phyloP scores from a whole-genome alignment of 2,113 vertebrate genomes.

The Vulpes vulpes region DNA sequence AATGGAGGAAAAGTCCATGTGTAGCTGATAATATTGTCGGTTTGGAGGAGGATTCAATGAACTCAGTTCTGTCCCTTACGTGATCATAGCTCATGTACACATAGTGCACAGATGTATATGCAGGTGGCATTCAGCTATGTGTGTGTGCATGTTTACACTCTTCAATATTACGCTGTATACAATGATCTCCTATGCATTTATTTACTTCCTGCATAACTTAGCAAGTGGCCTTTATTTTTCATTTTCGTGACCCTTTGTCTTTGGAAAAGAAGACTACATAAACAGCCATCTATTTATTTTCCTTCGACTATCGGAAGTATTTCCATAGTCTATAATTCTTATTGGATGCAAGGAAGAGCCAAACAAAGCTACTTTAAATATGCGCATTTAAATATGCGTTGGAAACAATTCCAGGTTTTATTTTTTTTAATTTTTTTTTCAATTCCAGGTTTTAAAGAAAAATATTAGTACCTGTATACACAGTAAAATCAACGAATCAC shows the following conservation, averaged over 20 bases:
- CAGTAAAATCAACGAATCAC: not conserved
- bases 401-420: not conserved
- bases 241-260: not conserved
- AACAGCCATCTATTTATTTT: not conserved
- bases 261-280: not conserved
- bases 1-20: not conserved
- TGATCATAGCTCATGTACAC: not conserved
- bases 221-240: not conserved
- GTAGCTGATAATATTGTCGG: not conserved
- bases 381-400: too few species aligned
- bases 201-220: not conserved
- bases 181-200: not conserved
- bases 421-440: too few species aligned
- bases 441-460: not conserved
- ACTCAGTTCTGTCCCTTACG: rapidly evolving
- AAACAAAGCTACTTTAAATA: not conserved
- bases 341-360: not conserved
- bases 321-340: not conserved
- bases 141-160: not conserved
- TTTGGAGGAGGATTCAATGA: not conserved
- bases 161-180: not conserved
- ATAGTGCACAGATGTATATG: not conserved
- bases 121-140: not conserved
- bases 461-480: not conserved
- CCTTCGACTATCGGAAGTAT: not conserved